Percentiles rank a stretch among this genome's conserved stretches.
These are phyloP conservation scores for Pseudorasbora parva DNA, from an alignment of 2,113 vertebrate species.

Conservation along the genomic window DNA sequence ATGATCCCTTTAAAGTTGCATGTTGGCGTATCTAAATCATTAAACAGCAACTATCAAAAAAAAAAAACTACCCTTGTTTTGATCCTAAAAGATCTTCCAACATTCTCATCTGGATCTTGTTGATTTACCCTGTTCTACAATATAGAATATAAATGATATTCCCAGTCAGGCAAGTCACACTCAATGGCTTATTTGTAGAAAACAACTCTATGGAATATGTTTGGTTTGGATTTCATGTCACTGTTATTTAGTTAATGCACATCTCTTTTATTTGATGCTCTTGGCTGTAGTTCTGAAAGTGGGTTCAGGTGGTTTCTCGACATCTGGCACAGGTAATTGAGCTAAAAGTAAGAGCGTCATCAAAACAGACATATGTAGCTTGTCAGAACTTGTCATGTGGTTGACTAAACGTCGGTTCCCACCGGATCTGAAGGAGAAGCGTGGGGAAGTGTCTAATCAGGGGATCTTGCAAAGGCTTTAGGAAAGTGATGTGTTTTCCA, in stretches of 20 bases:
- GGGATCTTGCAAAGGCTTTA: slow-evolving; percentile 53
- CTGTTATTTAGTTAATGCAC: not conserved
- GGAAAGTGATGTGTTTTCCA: slow-evolving; percentile 58
- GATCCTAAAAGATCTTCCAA: not conserved
- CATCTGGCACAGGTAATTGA: not conserved
- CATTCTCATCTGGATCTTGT: not conserved
- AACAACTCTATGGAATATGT: not conserved
- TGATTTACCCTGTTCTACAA: not conserved
- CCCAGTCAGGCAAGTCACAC: not conserved
- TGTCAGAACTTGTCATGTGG: not conserved
- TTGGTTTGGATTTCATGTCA: not conserved
- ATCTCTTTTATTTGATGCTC: not conserved
- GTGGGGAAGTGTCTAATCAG: not conserved
- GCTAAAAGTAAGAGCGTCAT: not conserved
- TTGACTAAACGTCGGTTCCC: slow-evolving; percentile 7
- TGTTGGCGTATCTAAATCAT: not conserved
- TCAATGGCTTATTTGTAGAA: not conserved
- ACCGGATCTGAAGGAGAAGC: not conserved
- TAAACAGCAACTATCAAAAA: not conserved
- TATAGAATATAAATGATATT: not conserved
- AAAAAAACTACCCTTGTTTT: not conserved
- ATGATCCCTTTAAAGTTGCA: not conserved
- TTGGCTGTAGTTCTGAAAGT: not conserved
- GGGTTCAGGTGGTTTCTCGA: not conserved
- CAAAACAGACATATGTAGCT: not conserved